Percentiles rank a stretch among this genome's conserved stretches.
Evolutionary conservation across 2,113 vertebrate genomes (phyloP).

Genomic region (Fukomys damarensis): DNA sequence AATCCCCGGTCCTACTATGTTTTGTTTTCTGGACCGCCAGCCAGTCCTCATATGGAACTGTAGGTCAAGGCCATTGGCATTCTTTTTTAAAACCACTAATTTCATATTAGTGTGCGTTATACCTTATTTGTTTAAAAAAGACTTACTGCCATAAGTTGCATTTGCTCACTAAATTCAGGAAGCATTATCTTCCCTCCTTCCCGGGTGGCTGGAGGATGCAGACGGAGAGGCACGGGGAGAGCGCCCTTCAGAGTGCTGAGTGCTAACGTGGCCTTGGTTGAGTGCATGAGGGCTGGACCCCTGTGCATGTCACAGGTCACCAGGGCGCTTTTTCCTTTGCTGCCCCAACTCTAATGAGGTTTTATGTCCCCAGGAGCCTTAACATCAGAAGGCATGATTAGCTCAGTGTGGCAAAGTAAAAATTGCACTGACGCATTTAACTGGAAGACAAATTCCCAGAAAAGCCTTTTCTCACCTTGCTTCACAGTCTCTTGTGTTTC

Average conservation of each 20-base stretch:
- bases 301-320: not conserved
- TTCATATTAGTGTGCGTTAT: constrained; percentile 28
- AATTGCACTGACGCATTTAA: constrained; percentile 50
- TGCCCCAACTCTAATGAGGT: not conserved
- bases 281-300: not conserved
- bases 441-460: constrained; percentile 45
- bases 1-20: no score
- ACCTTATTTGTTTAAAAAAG: constrained; percentile 5
- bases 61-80: constrained; percentile 40
- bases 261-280: not conserved
- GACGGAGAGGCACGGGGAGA: not conserved
- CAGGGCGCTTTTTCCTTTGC: constrained; percentile 24
- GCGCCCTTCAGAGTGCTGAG: not conserved
- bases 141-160: not conserved
- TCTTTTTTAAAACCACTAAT: constrained; percentile 51
- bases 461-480: constrained; percentile 25
- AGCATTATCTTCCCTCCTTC: not conserved
- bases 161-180: constrained; percentile 23
- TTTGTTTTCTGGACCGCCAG: not conserved
- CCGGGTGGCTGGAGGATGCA: not conserved
- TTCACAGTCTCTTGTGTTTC: constrained; percentile 57
- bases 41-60: not conserved
- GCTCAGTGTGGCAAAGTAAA: constrained; percentile 52
- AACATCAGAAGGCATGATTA: not conserved
- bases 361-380: constrained; percentile 16